Evolutionary conservation across 2,797 vertebrate genomes (phyloP), one percentile per base, ranked within the genome.

Genomic region (Bucorvus abyssinicus): DNA sequence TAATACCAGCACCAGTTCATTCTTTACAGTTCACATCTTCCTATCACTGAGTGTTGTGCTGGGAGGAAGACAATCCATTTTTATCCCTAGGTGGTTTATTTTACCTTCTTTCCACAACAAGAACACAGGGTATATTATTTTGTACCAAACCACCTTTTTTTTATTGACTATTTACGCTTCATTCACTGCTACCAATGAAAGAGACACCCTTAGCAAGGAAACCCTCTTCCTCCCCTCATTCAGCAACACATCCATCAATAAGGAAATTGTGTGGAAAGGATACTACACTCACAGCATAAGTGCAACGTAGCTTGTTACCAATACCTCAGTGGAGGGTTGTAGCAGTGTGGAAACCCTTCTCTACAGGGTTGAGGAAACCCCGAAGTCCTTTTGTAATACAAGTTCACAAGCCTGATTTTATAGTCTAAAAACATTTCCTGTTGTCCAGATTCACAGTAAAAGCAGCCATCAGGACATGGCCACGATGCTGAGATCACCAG

Each of bases 261-360:
- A 16, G 26, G 34, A 82, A 65, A 60, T 24, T 6, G 13, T 0
- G 5, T 14, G 10, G 29, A 55, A 18, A 82, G 29, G 50, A 36
- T 10, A 15, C 7, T 21, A 38, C 17, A 22, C 2, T 14, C 8
- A 5, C 0, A 20, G 6, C 6, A 1, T 8, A 63, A 67, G 15
- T 4, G 7, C 20, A 17, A 5, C 6, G 5, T 0, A 49, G 42
- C 7, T 74, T 29, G 47, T 85, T n/a, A 49, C 29, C 0, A 0
- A 40, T 5, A 22, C 15, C 2, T 1, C 4, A 15, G 47, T 3
- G 1, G 29, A 7, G 29, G 59, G n/a, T 8, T 44, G 16, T 3
- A 16, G 14, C 29, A 24, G 11, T 0, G 3, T 7, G 21, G 34
- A 53, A 59, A 27, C 32, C 18, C 15, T 71, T 67, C 53, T 61